A percentile compares a stretch with the other conserved stretches of the same genome.
These are phyloP conservation scores for Hylaeus anthracinus DNA, from an alignment of 1,140 invertebrate species.

Conservation along the genomic window DNA sequence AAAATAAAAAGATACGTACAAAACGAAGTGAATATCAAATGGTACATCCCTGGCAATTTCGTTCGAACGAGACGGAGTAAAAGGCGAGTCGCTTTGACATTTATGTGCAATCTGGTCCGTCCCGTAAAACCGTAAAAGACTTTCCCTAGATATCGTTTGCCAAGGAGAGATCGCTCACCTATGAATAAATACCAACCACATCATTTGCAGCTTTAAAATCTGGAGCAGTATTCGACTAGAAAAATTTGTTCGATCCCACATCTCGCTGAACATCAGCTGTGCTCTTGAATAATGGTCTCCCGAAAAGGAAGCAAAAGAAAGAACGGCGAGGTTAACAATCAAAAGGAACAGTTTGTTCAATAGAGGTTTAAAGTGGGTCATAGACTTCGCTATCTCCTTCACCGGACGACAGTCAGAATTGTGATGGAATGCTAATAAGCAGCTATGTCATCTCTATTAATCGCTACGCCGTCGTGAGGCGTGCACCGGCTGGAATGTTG, in stretches of 20 bases:
- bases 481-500: constrained; percentile 49
- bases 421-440: constrained; percentile 48
- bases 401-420: neutral
- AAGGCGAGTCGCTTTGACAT: neutral
- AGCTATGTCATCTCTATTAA: constrained; percentile 61
- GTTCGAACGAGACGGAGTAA: constrained; percentile 1
- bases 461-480: constrained; percentile 20
- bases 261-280: too few relatives aligned
- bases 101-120: constrained; percentile 22
- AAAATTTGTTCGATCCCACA: too few relatives aligned
- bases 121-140: constrained; percentile 9
- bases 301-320: too few relatives aligned
- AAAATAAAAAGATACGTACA: neutral
- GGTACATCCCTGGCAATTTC: neutral
- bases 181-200: neutral
- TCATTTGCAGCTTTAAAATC: too few relatives aligned
- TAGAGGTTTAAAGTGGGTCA: neutral
- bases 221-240: too few relatives aligned
- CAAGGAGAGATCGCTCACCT: neutral
- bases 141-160: neutral
- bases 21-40: neutral
- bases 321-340: too few relatives aligned
- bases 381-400: neutral
- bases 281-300: too few relatives aligned
- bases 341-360: too few relatives aligned